A percentile compares a stretch with the other conserved stretches of the same genome.
Conservation (phyloP, 35 echinoderm and acorn worm species). For the Diadema setosum region DNA sequence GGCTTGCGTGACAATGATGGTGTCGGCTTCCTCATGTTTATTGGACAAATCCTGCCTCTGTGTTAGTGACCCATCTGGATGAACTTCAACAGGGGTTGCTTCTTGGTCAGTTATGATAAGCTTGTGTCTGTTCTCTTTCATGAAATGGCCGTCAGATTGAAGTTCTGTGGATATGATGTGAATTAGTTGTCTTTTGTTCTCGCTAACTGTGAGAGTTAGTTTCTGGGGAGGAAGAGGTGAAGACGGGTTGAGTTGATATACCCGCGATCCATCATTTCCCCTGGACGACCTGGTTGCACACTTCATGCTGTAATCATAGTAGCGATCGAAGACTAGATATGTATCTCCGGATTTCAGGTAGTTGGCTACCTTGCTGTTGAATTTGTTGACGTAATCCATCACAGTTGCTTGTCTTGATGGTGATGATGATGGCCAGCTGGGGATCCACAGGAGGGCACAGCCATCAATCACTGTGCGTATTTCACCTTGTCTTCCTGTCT, state of each 20-base stretch:
- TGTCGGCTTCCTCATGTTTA: conserved; percentile 39
- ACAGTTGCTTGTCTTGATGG: background rate
- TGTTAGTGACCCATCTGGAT: background rate
- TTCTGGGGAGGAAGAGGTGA: conserved; percentile 48
- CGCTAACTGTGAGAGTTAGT: conserved; percentile 23
- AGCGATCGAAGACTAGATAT: conserved; percentile 46
- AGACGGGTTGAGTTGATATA: conserved; percentile 22
- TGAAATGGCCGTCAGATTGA: background rate
- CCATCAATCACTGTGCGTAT: conserved; percentile 48
- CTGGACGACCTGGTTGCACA: conserved; percentile 24
- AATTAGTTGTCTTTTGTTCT: conserved; percentile 60
- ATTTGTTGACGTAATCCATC: conserved; percentile 16
- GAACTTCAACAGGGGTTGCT: conserved; percentile 9
- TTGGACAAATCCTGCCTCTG: background rate
- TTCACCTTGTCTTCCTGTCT: background rate
- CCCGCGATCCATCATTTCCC: conserved; percentile 10
- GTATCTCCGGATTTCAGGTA: too few relatives aligned
- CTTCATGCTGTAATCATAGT: conserved; percentile 50
- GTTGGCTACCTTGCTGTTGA: conserved; percentile 20
- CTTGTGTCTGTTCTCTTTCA: conserved; percentile 1
- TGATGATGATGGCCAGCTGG: conserved; percentile 33
- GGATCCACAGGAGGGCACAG: conserved; percentile 29
- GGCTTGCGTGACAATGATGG: background rate
- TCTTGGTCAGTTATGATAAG: conserved; percentile 35
- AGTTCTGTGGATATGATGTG: conserved; percentile 26